Percentiles rank a stretch among this genome's conserved stretches.
phyloP scores from a whole-genome alignment of 2,113 vertebrate genomes.

The Rhinoderma darwinii region DNA sequence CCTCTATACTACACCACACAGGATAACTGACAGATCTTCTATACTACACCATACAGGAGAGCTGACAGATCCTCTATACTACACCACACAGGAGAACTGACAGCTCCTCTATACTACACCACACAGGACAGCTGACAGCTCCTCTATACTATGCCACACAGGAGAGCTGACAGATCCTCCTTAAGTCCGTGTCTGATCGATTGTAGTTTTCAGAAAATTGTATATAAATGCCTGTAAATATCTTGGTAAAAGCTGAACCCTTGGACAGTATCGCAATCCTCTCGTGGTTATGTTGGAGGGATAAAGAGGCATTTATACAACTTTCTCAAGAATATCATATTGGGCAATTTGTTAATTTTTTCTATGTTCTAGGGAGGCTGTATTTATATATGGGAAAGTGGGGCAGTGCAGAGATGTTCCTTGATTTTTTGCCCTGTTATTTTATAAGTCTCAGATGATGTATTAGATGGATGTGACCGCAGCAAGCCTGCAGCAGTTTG shows the following conservation, averaged over 20 bases:
- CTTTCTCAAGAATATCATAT: conserved; percentile 4
- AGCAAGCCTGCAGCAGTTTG: not conserved
- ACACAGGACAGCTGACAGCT: too few relatives aligned
- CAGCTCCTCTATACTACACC: too few relatives aligned
- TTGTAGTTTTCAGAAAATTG: not conserved
- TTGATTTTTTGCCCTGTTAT: not conserved
- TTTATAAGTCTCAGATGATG: not conserved
- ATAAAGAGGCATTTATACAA: too few relatives aligned
- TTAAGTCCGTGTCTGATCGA: not conserved
- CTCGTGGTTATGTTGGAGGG: not conserved
- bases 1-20: too few relatives aligned
- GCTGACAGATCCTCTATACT: too few relatives aligned
- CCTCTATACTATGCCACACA: too few relatives aligned
- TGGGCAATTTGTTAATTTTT: not conserved
- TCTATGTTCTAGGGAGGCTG: not conserved
- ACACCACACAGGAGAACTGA: too few relatives aligned
- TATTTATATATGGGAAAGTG: not conserved
- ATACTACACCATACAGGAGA: too few relatives aligned
- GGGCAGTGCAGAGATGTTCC: not conserved
- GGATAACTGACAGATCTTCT: too few relatives aligned
- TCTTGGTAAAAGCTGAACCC: not conserved
- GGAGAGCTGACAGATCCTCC: not conserved
- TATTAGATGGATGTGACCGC: not conserved
- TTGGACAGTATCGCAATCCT: not conserved
- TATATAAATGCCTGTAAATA: not conserved